A percentile compares a stretch with the other conserved stretches of the same genome.
These are phyloP conservation scores for Patella pellucida DNA, from an alignment of 2,888 invertebrate species.

Conservation along the genomic window DNA sequence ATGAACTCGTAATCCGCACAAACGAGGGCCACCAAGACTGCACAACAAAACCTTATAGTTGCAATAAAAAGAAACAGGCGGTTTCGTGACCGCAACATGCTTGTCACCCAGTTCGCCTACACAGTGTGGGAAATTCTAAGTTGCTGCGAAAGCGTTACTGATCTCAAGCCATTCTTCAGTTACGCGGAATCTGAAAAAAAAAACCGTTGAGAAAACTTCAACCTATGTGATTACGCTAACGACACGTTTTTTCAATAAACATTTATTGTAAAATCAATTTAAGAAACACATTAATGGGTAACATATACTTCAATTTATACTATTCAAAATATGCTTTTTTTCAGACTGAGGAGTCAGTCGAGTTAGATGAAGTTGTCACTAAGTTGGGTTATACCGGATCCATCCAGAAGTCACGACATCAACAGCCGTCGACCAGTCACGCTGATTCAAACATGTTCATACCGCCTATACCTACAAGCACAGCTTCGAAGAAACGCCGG, in stretches of 20 bases:
- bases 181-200: background rate
- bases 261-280: too few species aligned
- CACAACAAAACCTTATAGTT: conserved; percentile 13
- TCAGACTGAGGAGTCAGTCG: background rate
- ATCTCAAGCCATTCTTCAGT: background rate
- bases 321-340: background rate
- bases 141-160: conserved; percentile 16
- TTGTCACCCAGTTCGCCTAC: conserved; percentile 1
- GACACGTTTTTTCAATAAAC: too few species aligned
- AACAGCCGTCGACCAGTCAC: background rate
- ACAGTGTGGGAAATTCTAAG: conserved; percentile 28
- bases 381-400: background rate
- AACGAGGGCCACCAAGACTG: conserved; percentile 6
- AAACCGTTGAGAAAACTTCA: too few species aligned
- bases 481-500: background rate
- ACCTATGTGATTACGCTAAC: too few species aligned
- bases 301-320: background rate
- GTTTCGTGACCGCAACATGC: background rate
- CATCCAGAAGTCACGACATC: background rate
- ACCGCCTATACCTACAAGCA: background rate
- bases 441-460: background rate
- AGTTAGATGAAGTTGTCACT: background rate
- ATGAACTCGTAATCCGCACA: background rate
- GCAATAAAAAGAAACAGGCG: conserved; percentile 14
- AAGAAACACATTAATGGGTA: too few species aligned